Evolutionary conservation across 2,888 invertebrate species (phyloP).

Genomic region (Endotricha flammealis): DNA sequence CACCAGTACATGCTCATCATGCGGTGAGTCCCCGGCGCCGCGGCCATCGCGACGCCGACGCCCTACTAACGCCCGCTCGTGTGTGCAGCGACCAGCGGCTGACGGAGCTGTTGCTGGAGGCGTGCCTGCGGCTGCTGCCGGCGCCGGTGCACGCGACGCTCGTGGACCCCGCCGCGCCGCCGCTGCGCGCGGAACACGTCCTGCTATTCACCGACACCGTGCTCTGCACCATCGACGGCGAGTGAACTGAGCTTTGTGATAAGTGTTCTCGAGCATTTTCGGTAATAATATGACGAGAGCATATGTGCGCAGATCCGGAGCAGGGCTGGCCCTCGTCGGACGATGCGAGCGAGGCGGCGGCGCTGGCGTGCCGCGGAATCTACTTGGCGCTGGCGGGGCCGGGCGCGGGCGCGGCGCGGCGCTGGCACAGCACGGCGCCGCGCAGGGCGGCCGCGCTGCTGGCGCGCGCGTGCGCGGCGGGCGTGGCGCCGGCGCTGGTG

Average conservation of each 20-base stretch:
- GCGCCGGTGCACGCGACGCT: too few species aligned
- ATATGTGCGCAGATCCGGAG: constrained; percentile 12
- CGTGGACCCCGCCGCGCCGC: constrained; percentile 26
- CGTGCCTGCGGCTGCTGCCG: too few species aligned
- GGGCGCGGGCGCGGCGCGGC: constrained; percentile 78
- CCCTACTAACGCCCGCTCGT: too few species aligned
- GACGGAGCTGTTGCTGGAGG: neutral
- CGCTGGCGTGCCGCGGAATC: constrained; percentile 83
- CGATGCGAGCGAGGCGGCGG: constrained; percentile 65
- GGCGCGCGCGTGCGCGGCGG: constrained; percentile 53
- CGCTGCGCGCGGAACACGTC: constrained; percentile 35
- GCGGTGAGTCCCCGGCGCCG: constrained; percentile 16
- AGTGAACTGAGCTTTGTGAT: too few species aligned
- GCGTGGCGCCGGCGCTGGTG: constrained; percentile 60
- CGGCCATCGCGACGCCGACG: too few species aligned
- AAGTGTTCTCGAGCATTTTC: too few species aligned
- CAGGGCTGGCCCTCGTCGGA: constrained; percentile 25
- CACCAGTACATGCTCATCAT: constrained; percentile 81
- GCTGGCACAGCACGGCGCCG: constrained; percentile 83
- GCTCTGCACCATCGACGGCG: constrained; percentile 21
- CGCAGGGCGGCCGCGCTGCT: constrained; percentile 81
- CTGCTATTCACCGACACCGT: constrained; percentile 41
- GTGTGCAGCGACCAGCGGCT: constrained; percentile 1
- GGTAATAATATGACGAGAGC: too few species aligned
- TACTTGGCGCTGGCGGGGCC: constrained; percentile 79